Conservation (phyloP, 30 jellyfish, hydroid and myxozoan species). For the Pseudorhiza aurosa region DNA sequence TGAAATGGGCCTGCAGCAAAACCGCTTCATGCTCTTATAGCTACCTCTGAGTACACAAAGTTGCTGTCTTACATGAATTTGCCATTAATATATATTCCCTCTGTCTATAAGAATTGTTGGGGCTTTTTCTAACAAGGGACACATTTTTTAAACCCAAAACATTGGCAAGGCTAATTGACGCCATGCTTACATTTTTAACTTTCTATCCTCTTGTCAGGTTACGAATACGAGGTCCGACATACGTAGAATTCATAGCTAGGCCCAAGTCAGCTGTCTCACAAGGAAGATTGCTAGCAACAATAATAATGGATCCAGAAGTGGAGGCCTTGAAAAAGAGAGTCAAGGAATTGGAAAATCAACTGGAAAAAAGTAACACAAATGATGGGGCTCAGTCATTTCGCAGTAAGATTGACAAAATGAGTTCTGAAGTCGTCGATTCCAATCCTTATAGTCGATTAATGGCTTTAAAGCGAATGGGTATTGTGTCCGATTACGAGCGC, state of each 20-base stretch:
- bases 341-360: slow-evolving; percentile 65
- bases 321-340: slow-evolving; percentile 26
- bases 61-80: too few relatives aligned
- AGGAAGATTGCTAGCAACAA: background rate
- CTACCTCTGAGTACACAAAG: too few relatives aligned
- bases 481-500: slow-evolving; percentile 91
- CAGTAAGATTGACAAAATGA: slow-evolving; percentile 77
- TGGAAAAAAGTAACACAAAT: slow-evolving; percentile 40
- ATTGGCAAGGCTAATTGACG: too few relatives aligned
- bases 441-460: slow-evolving; percentile 98
- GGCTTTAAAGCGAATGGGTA: slow-evolving; percentile 99
- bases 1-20: too few relatives aligned
- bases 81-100: too few relatives aligned
- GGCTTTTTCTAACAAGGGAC: too few relatives aligned
- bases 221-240: background rate
- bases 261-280: slow-evolving; percentile 2
- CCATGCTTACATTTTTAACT: background rate
- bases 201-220: background rate
- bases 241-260: background rate
- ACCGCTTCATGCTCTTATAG: too few relatives aligned
- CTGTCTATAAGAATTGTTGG: too few relatives aligned
- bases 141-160: too few relatives aligned
- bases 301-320: slow-evolving; percentile 30
- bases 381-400: slow-evolving; percentile 29
- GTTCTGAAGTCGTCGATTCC: slow-evolving; percentile 96